Percentiles rank a stretch among this genome's conserved stretches.
Conservation (phyloP, 1,140 invertebrate species). For the Halesus radiatus region DNA sequence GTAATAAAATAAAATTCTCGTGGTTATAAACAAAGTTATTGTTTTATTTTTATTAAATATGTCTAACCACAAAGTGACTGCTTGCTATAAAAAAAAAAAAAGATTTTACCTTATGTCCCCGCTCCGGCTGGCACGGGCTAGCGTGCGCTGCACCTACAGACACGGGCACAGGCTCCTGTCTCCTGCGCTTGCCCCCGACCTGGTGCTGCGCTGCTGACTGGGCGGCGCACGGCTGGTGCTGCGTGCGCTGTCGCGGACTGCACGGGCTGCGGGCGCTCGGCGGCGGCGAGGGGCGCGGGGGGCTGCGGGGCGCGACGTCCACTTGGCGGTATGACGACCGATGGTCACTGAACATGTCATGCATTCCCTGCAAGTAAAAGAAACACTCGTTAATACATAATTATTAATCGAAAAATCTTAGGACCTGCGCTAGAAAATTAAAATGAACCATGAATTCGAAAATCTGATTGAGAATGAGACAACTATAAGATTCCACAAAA, state of each 20-base stretch:
- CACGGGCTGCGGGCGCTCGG: slow-evolving; percentile 59
- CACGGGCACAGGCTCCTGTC: slow-evolving; percentile 9
- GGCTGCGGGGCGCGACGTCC: slow-evolving; percentile 60
- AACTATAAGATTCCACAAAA: no score
- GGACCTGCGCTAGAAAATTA: no score
- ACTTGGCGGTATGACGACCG: slow-evolving; percentile 60
- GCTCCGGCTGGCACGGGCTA: slow-evolving; percentile 36
- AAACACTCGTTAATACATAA: background rate
- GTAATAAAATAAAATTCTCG: no score
- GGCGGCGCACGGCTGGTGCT: slow-evolving; percentile 38
- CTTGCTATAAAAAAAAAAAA: no score
- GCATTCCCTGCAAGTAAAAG: slow-evolving; percentile 65
- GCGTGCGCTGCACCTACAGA: slow-evolving; percentile 15
- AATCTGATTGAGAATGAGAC: no score
- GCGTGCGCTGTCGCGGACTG: slow-evolving; percentile 19
- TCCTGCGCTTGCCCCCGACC: slow-evolving; percentile 26
- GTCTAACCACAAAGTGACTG: no score
- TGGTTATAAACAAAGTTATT: no score
- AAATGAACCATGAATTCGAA: no score
- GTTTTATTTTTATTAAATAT: no score
- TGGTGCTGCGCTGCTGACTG: slow-evolving; percentile 45
- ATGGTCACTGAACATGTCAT: slow-evolving; percentile 70
- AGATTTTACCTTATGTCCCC: slow-evolving; percentile 44
- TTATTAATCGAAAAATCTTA: no score
- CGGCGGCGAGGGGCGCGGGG: slow-evolving; percentile 61